Percentiles rank a stretch among this genome's conserved stretches.
Conservation (phyloP, 2,888 invertebrate genomes). For the Fragum whitleyi region DNA sequence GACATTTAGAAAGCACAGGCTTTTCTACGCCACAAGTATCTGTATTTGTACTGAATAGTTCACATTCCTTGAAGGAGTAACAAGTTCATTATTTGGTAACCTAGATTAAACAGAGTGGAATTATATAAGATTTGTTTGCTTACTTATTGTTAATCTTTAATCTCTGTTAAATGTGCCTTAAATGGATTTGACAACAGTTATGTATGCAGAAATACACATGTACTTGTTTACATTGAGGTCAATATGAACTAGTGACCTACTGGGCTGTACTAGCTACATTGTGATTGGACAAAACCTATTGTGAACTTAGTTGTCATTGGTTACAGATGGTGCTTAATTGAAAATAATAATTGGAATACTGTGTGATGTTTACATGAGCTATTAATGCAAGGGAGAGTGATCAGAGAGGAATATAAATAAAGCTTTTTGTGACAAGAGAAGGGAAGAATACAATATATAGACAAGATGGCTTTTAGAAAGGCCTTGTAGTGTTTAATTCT, state of each 20-base stretch:
- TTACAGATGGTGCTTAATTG: not conserved
- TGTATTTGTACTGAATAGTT: not conserved
- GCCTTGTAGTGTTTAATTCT: not conserved
- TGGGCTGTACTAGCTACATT: not conserved
- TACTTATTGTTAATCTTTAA: not conserved
- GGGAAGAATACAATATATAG: not conserved
- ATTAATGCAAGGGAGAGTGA: slow-evolving; percentile 1
- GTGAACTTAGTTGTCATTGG: slow-evolving; percentile 9
- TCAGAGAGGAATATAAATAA: not conserved
- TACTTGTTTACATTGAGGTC: not conserved
- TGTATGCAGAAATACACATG: not conserved
- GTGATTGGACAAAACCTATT: not conserved
- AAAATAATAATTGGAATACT: not conserved
- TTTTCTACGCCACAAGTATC: too few relatives aligned
- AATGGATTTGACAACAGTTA: not conserved
- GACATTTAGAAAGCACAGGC: not conserved
- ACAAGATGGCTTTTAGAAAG: not conserved
- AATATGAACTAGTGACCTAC: not conserved
- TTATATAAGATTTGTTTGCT: slow-evolving; percentile 8
- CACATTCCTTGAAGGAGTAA: not conserved
- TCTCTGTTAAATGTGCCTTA: slow-evolving; percentile 3
- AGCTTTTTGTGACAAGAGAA: not conserved
- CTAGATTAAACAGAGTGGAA: not conserved
- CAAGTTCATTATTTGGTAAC: not conserved
- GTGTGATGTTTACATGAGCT: not conserved